phyloP scores from a whole-genome alignment of 2,888 invertebrate species.

The Diadromus collaris region DNA sequence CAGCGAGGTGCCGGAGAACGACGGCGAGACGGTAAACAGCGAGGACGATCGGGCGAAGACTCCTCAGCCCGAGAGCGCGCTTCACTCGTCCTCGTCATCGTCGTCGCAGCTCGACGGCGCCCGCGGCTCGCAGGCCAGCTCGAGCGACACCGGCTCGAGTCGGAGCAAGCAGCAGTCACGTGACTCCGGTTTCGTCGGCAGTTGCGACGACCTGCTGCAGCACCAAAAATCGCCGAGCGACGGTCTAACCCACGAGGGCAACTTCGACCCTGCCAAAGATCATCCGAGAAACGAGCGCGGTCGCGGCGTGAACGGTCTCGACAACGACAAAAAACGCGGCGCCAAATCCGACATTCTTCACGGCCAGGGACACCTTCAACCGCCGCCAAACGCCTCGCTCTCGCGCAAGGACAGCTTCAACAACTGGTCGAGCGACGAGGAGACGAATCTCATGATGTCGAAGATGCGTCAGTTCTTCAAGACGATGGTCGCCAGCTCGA shows the following conservation, averaged over 20 bases:
- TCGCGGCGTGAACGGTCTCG: constrained; percentile 45
- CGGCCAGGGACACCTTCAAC: constrained; percentile 78
- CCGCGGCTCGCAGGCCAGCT: constrained; percentile 63
- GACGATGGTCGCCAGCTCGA: constrained; percentile 89
- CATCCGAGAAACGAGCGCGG: constrained; percentile 45
- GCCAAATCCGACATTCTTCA: constrained; percentile 56
- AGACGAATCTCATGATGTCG: constrained; percentile 97
- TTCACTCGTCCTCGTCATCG: constrained; percentile 56
- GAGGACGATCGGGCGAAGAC: constrained; percentile 85
- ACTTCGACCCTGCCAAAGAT: constrained; percentile 57
- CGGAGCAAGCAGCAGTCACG: constrained; percentile 91
- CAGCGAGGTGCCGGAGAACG: constrained; percentile 81
- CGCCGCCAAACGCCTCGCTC: constrained; percentile 83
- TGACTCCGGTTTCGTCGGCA: constrained; percentile 94
- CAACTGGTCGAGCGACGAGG: constrained; percentile 97
- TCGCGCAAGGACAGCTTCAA: constrained; percentile 95
- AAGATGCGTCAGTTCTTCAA: constrained; percentile 97
- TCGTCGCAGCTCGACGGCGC: constrained; percentile 64
- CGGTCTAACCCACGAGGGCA: constrained; percentile 53
- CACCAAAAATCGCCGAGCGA: constrained; percentile 80
- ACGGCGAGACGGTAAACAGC: constrained; percentile 81
- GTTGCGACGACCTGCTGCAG: constrained; percentile 91
- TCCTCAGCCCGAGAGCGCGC: constrained; percentile 83
- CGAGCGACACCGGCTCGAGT: constrained; percentile 71
- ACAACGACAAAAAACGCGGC: constrained; percentile 35